These are phyloP conservation scores for Cyrtonyx montezumae DNA, from an alignment of 2,113 vertebrate genomes.

Conservation along the genomic window DNA sequence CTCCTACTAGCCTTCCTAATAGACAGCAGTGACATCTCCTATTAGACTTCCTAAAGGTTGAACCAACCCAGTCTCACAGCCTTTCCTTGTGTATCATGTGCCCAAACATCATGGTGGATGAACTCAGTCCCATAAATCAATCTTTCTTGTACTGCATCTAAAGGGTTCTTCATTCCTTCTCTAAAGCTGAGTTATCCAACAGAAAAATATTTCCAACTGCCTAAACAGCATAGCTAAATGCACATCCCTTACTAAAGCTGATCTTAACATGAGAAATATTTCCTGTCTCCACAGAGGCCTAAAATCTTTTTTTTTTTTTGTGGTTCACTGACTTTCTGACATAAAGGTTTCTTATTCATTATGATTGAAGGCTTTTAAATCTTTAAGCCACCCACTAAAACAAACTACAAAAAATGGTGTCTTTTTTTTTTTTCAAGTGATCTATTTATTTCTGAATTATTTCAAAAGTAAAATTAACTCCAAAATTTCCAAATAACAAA, in stretches of 20 bases:
- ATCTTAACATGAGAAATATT: background rate
- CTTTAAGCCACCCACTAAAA: background rate
- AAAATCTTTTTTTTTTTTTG: background rate
- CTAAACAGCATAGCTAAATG: background rate
- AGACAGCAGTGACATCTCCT: background rate
- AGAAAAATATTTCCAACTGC: background rate
- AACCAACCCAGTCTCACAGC: background rate
- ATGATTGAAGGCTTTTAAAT: background rate
- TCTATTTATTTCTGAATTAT: background rate
- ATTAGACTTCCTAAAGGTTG: background rate
- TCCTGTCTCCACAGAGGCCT: background rate
- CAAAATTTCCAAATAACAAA: background rate
- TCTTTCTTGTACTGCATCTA: background rate
- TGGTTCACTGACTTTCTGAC: background rate
- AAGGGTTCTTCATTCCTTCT: background rate
- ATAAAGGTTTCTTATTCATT: background rate
- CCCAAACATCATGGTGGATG: background rate
- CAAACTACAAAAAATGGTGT: background rate
- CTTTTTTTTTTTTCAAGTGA: background rate
- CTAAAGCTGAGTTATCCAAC: background rate
- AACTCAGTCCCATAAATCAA: background rate
- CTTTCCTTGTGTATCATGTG: background rate
- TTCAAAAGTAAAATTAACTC: background rate
- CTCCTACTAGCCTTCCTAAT: too few relatives aligned
- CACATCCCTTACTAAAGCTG: background rate